These are phyloP conservation scores for Lasius platythorax DNA, from an alignment of 2,888 invertebrate genomes.

Conservation along the genomic window DNA sequence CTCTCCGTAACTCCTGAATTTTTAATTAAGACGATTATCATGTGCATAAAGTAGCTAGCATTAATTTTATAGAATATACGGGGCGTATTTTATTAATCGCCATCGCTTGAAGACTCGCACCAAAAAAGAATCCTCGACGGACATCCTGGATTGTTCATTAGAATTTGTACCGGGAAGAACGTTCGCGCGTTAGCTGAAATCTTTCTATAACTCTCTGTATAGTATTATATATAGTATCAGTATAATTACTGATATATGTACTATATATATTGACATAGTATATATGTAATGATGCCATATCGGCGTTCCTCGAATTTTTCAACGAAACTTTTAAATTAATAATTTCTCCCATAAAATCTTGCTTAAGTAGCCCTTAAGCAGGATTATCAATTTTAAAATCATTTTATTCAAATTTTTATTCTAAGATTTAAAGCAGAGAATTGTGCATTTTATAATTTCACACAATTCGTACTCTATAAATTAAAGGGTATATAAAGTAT, in stretches of 20 bases:
- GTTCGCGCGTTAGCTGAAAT: conserved; percentile 10
- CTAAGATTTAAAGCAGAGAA: neutral
- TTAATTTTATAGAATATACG: conserved; percentile 42
- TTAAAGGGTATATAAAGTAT: neutral
- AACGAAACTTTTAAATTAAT: neutral
- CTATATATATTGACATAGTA: conserved; percentile 24
- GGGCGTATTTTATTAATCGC: conserved; percentile 19
- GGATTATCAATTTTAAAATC: neutral
- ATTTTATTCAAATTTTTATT: neutral
- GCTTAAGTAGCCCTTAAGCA: neutral
- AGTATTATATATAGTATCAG: conserved; percentile 60
- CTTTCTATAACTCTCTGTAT: conserved; percentile 44
- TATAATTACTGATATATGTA: conserved; percentile 30
- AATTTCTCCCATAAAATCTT: neutral
- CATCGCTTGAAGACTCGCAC: conserved; percentile 50
- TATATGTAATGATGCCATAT: neutral
- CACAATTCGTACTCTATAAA: neutral
- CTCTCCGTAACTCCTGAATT: conserved; percentile 3
- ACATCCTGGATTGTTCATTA: conserved; percentile 28
- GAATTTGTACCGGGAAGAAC: conserved; percentile 22
- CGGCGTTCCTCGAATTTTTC: neutral
- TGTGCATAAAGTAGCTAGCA: conserved; percentile 24
- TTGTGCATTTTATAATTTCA: neutral
- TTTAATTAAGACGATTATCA: neutral
- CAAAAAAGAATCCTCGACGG: conserved; percentile 21